Base-by-base conservation (phyloP, 1,140 invertebrate species). In the Bombus confusus region DNA sequence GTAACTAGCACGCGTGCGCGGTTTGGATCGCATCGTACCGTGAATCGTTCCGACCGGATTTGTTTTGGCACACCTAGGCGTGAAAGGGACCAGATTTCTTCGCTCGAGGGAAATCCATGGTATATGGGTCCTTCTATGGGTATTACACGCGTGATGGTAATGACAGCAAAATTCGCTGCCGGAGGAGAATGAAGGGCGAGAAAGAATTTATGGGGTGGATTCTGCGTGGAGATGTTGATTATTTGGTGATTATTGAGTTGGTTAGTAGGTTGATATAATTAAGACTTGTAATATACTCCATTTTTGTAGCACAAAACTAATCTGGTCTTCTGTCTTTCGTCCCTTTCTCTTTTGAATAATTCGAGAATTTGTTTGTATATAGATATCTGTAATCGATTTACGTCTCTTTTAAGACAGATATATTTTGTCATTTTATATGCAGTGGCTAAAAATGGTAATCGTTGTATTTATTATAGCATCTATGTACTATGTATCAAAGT, bases 1-100 rank as follows among this genome's bases (percentile, higher is more conserved):
- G 15, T 28, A 34, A 76, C 41, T 52, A 52, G 18, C 25, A 52
- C 83, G 82, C 47, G 64, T 37, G 41, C 43, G 64, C 34, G 10
- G 31, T 3, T 4, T 3, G 18, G 10, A 0, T 37, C 34, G 59
- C 52, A 62, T 37, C 34, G 34, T 18, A 62, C 59, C 39, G 43
- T 47, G 72, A 79, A 84, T 85, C 57, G 62, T 73, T 69, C 31
- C 37, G 59, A n/a, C 34, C 34, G 79, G 84, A 85, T 85, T 85
- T 85, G 84, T 85, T 85, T 80, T 74, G 78, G 77, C 84, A 66
- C 78, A 81, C 71, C 72, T 81, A 80, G 22, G 34, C 79, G 71
- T 66, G 69, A 80, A 75, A 66, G 52, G 43, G 74, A 68, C 52
- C 34, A 72, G 68, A 80, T 80, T 80, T 80, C 28, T 43, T 15